Evolutionary conservation across 2,797 vertebrate species (phyloP), one percentile per base, ranked within the genome.

Genomic region (Valencia hispanica): DNA sequence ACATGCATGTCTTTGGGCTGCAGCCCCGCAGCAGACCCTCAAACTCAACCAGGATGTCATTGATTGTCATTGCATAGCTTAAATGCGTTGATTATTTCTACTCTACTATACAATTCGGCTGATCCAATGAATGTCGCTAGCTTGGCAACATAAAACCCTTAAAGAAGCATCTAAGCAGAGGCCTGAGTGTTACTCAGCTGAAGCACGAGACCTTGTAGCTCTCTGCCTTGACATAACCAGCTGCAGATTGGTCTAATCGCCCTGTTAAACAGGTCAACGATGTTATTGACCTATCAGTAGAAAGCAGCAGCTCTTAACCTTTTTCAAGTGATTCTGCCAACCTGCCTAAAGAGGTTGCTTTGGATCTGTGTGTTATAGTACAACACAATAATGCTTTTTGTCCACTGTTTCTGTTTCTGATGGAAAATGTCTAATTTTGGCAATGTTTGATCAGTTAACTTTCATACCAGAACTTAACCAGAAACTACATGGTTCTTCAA

Each of bases 191-290:
- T 61, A 39, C 70, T 68, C 59, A 43, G 57, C 9, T 47, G 12
- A 39, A 30, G 41, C 0, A 48, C 48, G 70, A 11, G 12, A 25
- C 1, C 20, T 53, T 27, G 2, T 36, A 75, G 73, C 68, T 32
- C 39, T 0, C 43, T 22, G 7, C 36, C 1, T 0, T 10, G 32
- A 50, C 73, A 57, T 11, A 25, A 70, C 39, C 57, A 1, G 0
- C 66, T 12, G 22, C 80, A 2, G 41, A 78, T 86, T 72, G 68
- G 2, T 88, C 72, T 86, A 86, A 88, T 82, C 86, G 70, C 63
- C 43, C 48, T 41, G 82, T 84, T 84, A 79, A 36, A 14, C 1
- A 17, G 81, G 86, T 89, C 80, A 87, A 83, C 12, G 0, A 81
- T 0, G 39, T 68, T 65, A 75, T 78, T 53, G 79, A 87, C 84